phyloP scores from a whole-genome alignment of 2,113 vertebrate species.

The Spea bombifrons region DNA sequence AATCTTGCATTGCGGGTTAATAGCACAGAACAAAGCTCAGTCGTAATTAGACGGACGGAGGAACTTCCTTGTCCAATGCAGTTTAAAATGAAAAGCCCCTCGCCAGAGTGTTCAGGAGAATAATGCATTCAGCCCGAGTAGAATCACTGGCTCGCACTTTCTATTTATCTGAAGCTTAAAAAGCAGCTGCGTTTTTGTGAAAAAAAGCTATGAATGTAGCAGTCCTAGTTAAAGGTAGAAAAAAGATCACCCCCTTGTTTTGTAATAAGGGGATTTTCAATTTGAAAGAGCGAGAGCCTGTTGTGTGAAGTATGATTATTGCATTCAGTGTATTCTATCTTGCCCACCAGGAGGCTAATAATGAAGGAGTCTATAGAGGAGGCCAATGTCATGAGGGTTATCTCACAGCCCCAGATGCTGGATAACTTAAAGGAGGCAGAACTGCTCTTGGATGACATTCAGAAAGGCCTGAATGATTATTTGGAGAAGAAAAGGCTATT shows the following conservation, averaged over 20 bases:
- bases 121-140: slow-evolving; percentile 70
- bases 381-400: slow-evolving; percentile 71
- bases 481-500: slow-evolving; percentile 69
- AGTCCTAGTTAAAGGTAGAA: slow-evolving; percentile 72
- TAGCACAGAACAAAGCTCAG: slow-evolving; percentile 61
- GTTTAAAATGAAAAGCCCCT: slow-evolving; percentile 66
- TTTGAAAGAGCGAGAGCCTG: slow-evolving; percentile 73
- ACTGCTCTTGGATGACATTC: slow-evolving; percentile 74
- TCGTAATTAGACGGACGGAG: slow-evolving; percentile 70
- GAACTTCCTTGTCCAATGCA: slow-evolving; percentile 65
- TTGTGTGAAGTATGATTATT: slow-evolving; percentile 78
- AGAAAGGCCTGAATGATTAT: slow-evolving; percentile 69
- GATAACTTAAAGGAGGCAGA: slow-evolving; percentile 72
- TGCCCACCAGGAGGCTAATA: slow-evolving; percentile 79
- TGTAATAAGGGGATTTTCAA: slow-evolving; percentile 82
- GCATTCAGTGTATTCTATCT: slow-evolving; percentile 79
- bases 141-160: slow-evolving; percentile 72
- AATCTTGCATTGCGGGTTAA: slow-evolving; percentile 66
- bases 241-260: slow-evolving; percentile 78
- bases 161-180: slow-evolving; percentile 80
- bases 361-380: slow-evolving; percentile 71
- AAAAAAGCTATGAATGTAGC: slow-evolving; percentile 75
- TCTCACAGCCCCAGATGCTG: slow-evolving; percentile 73
- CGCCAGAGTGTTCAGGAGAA: slow-evolving; percentile 68
- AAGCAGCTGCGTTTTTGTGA: slow-evolving; percentile 77